phyloP scores from a whole-genome alignment of 2,888 invertebrate genomes.

The Scotopteryx bipunctaria region DNA sequence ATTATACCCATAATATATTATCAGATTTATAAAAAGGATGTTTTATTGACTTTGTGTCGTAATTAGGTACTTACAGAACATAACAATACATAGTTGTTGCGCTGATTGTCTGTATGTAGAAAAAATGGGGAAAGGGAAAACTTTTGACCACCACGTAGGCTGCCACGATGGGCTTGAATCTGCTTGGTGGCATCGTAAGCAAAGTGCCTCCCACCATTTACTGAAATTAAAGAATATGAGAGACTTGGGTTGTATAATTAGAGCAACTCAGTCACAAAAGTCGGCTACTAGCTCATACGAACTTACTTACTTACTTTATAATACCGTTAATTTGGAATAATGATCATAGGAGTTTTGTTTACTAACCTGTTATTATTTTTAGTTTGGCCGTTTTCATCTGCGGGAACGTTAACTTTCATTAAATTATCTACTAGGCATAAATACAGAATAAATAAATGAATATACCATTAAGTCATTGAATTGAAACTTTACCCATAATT shows the following conservation, averaged over 20 bases:
- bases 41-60: too few relatives aligned
- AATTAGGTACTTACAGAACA: constrained; percentile 64
- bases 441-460: too few relatives aligned
- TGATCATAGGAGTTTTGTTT: not conserved
- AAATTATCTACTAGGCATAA: too few relatives aligned
- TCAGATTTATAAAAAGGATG: not conserved
- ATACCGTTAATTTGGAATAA: not conserved
- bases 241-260: too few relatives aligned
- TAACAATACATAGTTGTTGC: constrained; percentile 65
- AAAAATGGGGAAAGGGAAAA: constrained; percentile 88
- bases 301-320: not conserved
- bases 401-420: too few relatives aligned
- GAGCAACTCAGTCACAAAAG: too few relatives aligned
- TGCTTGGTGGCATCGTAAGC: constrained; percentile 85
- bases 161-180: constrained; percentile 85
- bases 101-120: constrained; percentile 85
- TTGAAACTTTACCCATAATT: too few relatives aligned
- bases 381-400: constrained; percentile 20
- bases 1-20: not conserved
- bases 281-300: too few relatives aligned
- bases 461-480: too few relatives aligned
- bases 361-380: constrained; percentile 28
- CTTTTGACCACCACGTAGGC: constrained; percentile 85
- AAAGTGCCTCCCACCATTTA: constrained; percentile 86
- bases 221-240: constrained; percentile 24